A percentile compares a stretch with the other conserved stretches of the same genome.
These are phyloP conservation scores for Ophiodon elongatus DNA, from an alignment of 2,113 vertebrate species.

Conservation along the genomic window DNA sequence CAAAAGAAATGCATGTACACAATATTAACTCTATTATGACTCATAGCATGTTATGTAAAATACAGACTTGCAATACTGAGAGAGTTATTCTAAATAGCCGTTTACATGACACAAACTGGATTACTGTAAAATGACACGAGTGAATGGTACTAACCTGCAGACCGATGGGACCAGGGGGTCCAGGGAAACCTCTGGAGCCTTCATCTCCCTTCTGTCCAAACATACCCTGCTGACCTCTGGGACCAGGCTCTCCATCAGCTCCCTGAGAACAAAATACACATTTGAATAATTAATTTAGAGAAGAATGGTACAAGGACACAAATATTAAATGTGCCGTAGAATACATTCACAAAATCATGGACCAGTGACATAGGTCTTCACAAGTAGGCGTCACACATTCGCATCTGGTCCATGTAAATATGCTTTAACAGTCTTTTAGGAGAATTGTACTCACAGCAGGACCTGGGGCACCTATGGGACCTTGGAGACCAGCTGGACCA, in stretches of 20 bases:
- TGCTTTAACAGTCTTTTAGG: background rate
- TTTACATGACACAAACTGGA: background rate
- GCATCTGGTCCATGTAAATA: background rate
- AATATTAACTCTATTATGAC: background rate
- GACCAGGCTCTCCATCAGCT: conserved; percentile 95
- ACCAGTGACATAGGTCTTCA: too few species aligned
- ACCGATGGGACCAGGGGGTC: conserved; percentile 96
- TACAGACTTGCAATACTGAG: background rate
- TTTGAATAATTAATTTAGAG: background rate
- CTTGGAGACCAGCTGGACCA: conserved; percentile 94
- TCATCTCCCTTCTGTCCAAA: conserved; percentile 99
- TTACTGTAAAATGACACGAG: background rate
- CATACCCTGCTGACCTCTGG: conserved; percentile 98
- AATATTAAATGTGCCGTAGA: background rate
- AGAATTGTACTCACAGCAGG: conserved; percentile 90
- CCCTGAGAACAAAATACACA: conserved; percentile 84
- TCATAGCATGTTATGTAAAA: background rate
- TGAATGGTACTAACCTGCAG: conserved; percentile 88
- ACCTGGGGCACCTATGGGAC: conserved; percentile 94
- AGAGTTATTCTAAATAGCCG: background rate
- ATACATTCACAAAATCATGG: too few species aligned
- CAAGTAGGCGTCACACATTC: background rate
- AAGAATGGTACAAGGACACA: background rate
- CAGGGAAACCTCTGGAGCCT: conserved; percentile 95
- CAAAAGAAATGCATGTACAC: background rate